Conservation (phyloP, 2,797 vertebrate genomes). For the Epinephelus coioides region DNA sequence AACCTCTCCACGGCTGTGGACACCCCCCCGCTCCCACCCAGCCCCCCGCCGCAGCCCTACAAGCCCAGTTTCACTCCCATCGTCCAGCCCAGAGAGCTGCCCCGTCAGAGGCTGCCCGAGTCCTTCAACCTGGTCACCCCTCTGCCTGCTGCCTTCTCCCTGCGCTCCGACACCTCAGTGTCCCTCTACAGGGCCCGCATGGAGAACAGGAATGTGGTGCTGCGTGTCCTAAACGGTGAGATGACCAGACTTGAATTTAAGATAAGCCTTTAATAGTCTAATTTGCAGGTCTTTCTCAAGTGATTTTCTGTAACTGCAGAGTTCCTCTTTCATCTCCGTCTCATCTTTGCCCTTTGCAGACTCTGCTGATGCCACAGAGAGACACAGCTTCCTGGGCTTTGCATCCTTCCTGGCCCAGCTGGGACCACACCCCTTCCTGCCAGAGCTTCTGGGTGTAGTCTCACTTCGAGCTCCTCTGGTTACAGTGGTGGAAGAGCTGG, state of each 20-base stretch:
- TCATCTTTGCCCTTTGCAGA: constrained; percentile 73
- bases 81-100: constrained; percentile 79
- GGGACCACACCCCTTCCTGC: constrained; percentile 90
- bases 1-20: constrained; percentile 20
- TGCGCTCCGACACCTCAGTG: constrained; percentile 73
- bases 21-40: constrained; percentile 12
- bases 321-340: background rate
- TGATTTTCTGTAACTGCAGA: background rate
- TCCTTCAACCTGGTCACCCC: constrained; percentile 84
- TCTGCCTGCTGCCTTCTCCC: constrained; percentile 79
- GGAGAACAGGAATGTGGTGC: constrained; percentile 87
- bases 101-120: constrained; percentile 85
- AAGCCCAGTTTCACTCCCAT: constrained; percentile 58
- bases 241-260: background rate
- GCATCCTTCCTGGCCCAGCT: constrained; percentile 92
- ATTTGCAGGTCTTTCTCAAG: background rate
- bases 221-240: constrained; percentile 86
- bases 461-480: constrained; percentile 89
- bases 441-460: constrained; percentile 92
- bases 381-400: constrained; percentile 90
- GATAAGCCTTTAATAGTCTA: background rate
- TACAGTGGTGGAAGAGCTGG: constrained; percentile 90
- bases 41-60: constrained; percentile 9
- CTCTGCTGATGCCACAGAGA: constrained; percentile 81
- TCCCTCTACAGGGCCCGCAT: constrained; percentile 86